A percentile compares a stretch with the other conserved stretches of the same genome.
Conservation (phyloP, 2,113 vertebrate genomes). For the Dipodomys stephensi region DNA sequence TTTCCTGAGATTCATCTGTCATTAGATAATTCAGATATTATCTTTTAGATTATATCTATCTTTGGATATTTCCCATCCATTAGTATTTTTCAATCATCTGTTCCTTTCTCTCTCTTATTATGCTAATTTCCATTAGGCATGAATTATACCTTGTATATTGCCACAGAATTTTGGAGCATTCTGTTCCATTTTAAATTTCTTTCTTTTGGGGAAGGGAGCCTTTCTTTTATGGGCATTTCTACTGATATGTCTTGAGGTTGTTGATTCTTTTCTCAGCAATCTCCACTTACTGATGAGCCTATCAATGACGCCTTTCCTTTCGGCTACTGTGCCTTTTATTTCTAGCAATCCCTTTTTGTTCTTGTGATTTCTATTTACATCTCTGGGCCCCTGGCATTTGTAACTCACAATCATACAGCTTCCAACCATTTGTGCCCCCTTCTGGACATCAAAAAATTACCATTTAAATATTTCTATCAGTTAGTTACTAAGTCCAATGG, state of each 20-base stretch:
- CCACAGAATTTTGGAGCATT: neutral
- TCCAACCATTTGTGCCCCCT: neutral
- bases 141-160: neutral
- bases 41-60: too few species aligned
- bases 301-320: neutral
- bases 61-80: neutral
- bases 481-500: neutral
- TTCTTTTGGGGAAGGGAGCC: neutral
- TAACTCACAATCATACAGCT: neutral
- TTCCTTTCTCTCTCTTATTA: neutral
- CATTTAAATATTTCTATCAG: neutral
- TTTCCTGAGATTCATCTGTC: neutral
- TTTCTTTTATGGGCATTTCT: neutral
- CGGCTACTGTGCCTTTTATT: neutral
- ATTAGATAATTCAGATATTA: too few species aligned
- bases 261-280: neutral
- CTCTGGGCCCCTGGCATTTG: neutral
- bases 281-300: neutral
- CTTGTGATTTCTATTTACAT: neutral
- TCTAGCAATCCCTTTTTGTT: conserved; percentile 8
- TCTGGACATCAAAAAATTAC: neutral
- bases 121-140: neutral
- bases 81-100: neutral
- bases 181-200: neutral
- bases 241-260: neutral